These are phyloP conservation scores for Lepidurus arcticus DNA, from an alignment of 1,140 invertebrate genomes.

Conservation along the genomic window DNA sequence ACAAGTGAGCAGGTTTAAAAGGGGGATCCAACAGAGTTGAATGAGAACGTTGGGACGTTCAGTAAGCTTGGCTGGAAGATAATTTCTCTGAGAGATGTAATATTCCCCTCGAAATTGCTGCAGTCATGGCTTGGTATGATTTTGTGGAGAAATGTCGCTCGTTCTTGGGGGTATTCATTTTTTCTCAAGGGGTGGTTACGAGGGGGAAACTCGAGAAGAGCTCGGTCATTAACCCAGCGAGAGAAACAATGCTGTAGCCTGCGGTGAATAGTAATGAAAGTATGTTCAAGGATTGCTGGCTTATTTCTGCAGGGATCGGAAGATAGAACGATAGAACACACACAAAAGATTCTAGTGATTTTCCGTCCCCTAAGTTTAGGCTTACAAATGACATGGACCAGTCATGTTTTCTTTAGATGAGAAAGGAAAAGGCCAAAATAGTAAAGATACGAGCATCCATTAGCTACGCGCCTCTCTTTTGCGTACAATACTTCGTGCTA, in stretches of 20 bases:
- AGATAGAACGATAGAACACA: not conserved
- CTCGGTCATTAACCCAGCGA: not conserved
- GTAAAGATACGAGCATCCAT: too few relatives aligned
- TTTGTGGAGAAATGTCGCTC: not conserved
- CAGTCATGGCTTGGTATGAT: not conserved
- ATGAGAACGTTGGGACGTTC: not conserved
- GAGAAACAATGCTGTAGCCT: slow-evolving; percentile 2
- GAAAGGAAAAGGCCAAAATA: too few relatives aligned
- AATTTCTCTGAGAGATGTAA: not conserved
- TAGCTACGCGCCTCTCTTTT: too few relatives aligned
- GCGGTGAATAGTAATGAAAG: not conserved
- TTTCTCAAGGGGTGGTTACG: not conserved
- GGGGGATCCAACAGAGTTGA: slow-evolving; percentile 22
- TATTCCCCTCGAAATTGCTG: not conserved
- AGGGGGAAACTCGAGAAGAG: not conserved
- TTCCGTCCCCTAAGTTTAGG: not conserved
- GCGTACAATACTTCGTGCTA: too few relatives aligned
- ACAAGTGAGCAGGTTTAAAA: too few relatives aligned
- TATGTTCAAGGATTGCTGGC: not conserved
- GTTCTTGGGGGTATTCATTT: not conserved
- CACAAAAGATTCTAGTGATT: not conserved
- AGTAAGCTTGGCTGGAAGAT: not conserved
- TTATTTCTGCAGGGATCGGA: not conserved
- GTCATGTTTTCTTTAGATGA: too few relatives aligned
- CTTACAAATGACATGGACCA: too few relatives aligned